Conservation (phyloP, 2,888 invertebrate genomes). For the Drosophila quinaria region DNA sequence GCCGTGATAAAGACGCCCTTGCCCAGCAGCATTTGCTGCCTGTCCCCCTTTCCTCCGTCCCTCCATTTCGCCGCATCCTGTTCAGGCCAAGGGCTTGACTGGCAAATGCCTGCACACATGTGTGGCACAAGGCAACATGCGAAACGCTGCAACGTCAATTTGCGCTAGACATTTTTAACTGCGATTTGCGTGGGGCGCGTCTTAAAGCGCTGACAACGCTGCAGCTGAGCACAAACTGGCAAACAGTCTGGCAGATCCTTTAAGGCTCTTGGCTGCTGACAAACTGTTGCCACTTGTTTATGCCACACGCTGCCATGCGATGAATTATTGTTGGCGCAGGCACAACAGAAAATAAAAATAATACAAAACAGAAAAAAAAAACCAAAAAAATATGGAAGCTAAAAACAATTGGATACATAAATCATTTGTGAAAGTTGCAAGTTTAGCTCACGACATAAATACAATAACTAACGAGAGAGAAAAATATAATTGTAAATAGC, state of each 20-base stretch:
- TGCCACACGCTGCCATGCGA: slow-evolving; percentile 69
- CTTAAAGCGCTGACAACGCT: slow-evolving; percentile 57
- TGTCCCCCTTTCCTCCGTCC: neutral
- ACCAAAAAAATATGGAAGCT: slow-evolving; percentile 32
- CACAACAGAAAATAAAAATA: slow-evolving; percentile 15
- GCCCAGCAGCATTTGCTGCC: slow-evolving; percentile 11
- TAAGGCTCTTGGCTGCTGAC: slow-evolving; percentile 71
- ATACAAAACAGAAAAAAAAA: slow-evolving; percentile 20
- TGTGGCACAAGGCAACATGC: slow-evolving; percentile 40
- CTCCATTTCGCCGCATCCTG: neutral
- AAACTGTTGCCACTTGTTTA: slow-evolving; percentile 81
- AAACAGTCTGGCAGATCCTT: slow-evolving; percentile 48
- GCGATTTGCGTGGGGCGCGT: slow-evolving; percentile 56
- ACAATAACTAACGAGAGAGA: slow-evolving; percentile 79
- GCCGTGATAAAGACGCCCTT: slow-evolving; percentile 64
- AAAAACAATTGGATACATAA: slow-evolving; percentile 80
- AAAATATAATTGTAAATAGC: slow-evolving; percentile 80
- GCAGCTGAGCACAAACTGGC: slow-evolving; percentile 37
- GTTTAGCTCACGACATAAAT: slow-evolving; percentile 78
- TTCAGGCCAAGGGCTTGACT: slow-evolving; percentile 26
- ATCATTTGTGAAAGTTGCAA: slow-evolving; percentile 79
- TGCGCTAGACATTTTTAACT: slow-evolving; percentile 64
- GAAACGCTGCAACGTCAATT: slow-evolving; percentile 53
- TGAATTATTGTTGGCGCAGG: slow-evolving; percentile 76
- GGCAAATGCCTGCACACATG: slow-evolving; percentile 58